A percentile compares a stretch with the other conserved stretches of the same genome.
Evolutionary conservation across 2,797 vertebrate genomes (phyloP).

Genomic region (Neomorphus geoffroyi): DNA sequence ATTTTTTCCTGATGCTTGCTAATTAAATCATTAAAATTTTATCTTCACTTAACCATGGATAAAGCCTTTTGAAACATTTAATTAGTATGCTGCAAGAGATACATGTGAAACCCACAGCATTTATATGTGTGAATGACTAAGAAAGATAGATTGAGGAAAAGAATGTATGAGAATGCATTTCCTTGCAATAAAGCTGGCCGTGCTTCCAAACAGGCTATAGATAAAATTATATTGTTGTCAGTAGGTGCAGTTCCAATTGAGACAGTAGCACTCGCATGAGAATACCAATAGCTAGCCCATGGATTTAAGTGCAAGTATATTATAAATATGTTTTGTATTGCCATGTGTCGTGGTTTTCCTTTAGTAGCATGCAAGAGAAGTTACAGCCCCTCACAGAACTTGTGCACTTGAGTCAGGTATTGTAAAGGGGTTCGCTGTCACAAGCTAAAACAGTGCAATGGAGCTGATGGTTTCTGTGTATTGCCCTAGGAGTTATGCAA

Average conservation of each 20-base stretch:
- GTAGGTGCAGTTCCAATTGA: background rate
- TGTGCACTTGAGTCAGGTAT: background rate
- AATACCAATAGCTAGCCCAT: background rate
- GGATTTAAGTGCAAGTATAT: background rate
- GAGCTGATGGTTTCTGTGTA: background rate
- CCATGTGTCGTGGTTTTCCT: background rate
- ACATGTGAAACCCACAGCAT: slow-evolving; percentile 34
- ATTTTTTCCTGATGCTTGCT: slow-evolving; percentile 70
- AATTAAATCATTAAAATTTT: slow-evolving; percentile 84
- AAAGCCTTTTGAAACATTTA: slow-evolving; percentile 76
- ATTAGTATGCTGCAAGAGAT: slow-evolving; percentile 72
- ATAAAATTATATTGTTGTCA: slow-evolving; percentile 12
- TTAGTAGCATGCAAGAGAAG: background rate
- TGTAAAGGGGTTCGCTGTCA: background rate
- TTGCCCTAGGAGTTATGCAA: background rate
- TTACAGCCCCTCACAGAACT: background rate
- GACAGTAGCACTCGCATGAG: background rate
- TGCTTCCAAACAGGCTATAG: background rate
- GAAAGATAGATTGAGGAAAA: background rate
- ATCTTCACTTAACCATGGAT: slow-evolving; percentile 77
- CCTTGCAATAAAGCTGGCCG: slow-evolving; percentile 21
- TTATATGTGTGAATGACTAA: slow-evolving; percentile 24
- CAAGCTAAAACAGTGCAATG: background rate
- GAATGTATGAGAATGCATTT: slow-evolving; percentile 6
- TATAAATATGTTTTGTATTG: background rate